Evolutionary conservation across 2,888 invertebrate species (phyloP).

Genomic region (Drosophila koepferae): DNA sequence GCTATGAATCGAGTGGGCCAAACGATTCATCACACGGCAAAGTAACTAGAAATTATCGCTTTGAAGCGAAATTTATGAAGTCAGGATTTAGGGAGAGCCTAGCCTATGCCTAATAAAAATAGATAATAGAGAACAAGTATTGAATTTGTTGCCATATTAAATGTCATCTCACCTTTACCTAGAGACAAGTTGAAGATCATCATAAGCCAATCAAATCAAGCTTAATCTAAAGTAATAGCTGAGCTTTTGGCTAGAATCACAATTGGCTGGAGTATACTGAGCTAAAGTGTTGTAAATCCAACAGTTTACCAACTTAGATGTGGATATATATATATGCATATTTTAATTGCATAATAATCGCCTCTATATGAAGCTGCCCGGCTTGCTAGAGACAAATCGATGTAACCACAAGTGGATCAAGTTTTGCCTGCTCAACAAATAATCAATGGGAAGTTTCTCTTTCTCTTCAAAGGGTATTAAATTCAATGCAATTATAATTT

Average conservation of each 20-base stretch:
- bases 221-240: too few species aligned
- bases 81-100: neutral
- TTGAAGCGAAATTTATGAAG: neutral
- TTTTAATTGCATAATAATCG: neutral
- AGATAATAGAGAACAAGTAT: too few species aligned
- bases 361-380: neutral
- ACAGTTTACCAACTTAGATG: neutral
- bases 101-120: neutral
- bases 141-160: too few species aligned
- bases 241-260: neutral
- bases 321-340: too few species aligned
- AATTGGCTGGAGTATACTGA: neutral
- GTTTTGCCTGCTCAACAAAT: neutral
- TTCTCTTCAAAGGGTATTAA: neutral
- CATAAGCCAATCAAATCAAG: too few species aligned
- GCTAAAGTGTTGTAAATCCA: neutral
- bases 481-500: slow-evolving; percentile 29
- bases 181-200: too few species aligned
- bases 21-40: slow-evolving; percentile 18
- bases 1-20: slow-evolving; percentile 12
- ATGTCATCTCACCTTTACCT: too few species aligned
- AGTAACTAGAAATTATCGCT: neutral
- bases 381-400: neutral
- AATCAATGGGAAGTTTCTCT: neutral
- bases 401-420: neutral